These are phyloP conservation scores for Eulemur mongoz DNA, from an alignment of 2,797 vertebrate species.

Conservation along the genomic window DNA sequence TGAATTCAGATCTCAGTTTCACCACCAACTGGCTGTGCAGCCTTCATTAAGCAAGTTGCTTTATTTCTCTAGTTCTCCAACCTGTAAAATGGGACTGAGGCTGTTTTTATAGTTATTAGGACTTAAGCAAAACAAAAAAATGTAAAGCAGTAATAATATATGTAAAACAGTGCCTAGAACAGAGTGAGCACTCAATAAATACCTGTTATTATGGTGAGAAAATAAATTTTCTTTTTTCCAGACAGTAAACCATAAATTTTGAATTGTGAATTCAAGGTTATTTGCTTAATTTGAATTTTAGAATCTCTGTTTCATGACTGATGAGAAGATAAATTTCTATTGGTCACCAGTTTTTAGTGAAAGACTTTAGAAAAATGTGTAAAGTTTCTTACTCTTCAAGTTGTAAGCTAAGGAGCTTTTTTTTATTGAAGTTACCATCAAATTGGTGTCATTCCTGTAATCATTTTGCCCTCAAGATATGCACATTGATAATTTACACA, in stretches of 20 bases:
- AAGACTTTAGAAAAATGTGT: background rate
- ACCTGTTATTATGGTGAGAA: background rate
- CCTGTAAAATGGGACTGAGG: background rate
- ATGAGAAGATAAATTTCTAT: background rate
- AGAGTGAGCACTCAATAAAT: background rate
- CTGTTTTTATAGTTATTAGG: background rate
- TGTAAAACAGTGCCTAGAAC: background rate
- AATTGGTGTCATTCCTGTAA: background rate
- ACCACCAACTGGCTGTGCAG: background rate
- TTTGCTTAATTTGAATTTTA: background rate
- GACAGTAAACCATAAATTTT: background rate
- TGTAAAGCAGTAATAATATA: background rate
- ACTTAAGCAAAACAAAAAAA: conserved; percentile 16
- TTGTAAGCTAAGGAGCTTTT: background rate
- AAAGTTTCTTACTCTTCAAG: background rate
- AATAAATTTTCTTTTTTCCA: conserved; percentile 5
- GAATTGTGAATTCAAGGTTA: background rate
- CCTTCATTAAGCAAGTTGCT: background rate
- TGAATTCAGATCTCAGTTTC: background rate
- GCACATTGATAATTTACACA: background rate
- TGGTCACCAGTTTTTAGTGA: background rate
- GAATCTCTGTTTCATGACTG: background rate
- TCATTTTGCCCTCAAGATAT: conserved; percentile 4
- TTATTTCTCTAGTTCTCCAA: background rate
- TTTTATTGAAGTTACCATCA: conserved; percentile 1